phyloP scores from a whole-genome alignment of 2,113 vertebrate species.

The Oreochromis spilurus region DNA sequence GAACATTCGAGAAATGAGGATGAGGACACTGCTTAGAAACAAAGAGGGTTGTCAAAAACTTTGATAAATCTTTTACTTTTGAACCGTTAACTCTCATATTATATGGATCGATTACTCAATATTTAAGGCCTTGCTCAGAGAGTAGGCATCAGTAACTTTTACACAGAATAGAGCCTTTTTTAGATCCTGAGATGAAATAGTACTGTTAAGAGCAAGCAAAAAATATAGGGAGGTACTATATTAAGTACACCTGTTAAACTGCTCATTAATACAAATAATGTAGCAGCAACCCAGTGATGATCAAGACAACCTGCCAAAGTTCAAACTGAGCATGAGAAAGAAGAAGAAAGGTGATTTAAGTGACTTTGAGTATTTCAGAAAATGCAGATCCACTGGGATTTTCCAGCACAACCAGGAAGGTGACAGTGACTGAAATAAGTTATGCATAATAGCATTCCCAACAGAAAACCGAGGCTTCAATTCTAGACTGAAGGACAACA shows the following conservation, averaged over 20 bases:
- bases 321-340: neutral
- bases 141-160: neutral
- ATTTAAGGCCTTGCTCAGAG: neutral
- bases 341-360: neutral
- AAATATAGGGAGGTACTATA: neutral
- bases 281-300: neutral
- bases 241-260: neutral
- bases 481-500: neutral
- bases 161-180: neutral
- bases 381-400: neutral
- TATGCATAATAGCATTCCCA: neutral
- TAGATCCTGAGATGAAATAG: neutral
- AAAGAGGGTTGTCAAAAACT: neutral
- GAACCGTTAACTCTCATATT: neutral
- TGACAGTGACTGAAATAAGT: neutral
- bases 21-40: neutral
- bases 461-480: neutral
- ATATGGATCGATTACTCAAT: neutral
- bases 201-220: neutral
- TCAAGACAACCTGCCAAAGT: neutral
- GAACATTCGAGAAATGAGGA: neutral
- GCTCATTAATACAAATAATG: neutral
- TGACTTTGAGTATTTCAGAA: neutral
- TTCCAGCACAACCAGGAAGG: neutral
- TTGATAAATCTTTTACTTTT: neutral